Percentiles rank a stretch among this genome's conserved stretches.
These are phyloP conservation scores for Drosophila arawakana DNA, from an alignment of 1,140 invertebrate species.

Conservation along the genomic window DNA sequence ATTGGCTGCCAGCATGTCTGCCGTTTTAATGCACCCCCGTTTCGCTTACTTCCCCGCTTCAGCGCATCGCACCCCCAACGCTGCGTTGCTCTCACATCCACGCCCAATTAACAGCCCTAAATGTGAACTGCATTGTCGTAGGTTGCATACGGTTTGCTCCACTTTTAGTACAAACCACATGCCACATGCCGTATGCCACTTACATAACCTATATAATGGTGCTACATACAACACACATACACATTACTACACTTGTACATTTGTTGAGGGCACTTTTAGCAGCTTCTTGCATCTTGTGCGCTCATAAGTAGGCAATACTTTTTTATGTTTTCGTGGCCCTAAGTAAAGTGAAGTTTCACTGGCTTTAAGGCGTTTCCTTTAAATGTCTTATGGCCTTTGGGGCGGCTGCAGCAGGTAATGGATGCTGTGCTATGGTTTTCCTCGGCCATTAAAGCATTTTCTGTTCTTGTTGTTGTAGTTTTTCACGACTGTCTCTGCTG, in stretches of 20 bases:
- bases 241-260: background rate
- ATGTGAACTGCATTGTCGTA: constrained; percentile 24
- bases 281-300: constrained; percentile 9
- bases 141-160: constrained; percentile 25
- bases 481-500: constrained; percentile 15
- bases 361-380: constrained; percentile 16
- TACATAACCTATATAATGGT: constrained; percentile 44
- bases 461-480: constrained; percentile 6
- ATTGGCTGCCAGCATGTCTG: constrained; percentile 75
- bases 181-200: constrained; percentile 13
- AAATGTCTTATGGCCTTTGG: constrained; percentile 7
- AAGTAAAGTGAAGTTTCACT: constrained; percentile 3
- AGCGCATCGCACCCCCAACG: background rate
- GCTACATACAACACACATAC: background rate
- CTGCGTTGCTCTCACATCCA: constrained; percentile 23
- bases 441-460: constrained; percentile 16
- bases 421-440: background rate
- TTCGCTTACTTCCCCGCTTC: background rate
- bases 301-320: constrained; percentile 48
- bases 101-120: constrained; percentile 41
- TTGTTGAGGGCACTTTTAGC: constrained; percentile 7
- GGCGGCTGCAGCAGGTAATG: constrained; percentile 2
- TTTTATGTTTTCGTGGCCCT: constrained; percentile 23
- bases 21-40: constrained; percentile 34
- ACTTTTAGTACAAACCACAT: constrained; percentile 13